Percentiles rank a stretch among this genome's conserved stretches.
These are phyloP conservation scores for Brachionus sp. DNA, from an alignment of 1,140 invertebrate species.

Conservation along the genomic window DNA sequence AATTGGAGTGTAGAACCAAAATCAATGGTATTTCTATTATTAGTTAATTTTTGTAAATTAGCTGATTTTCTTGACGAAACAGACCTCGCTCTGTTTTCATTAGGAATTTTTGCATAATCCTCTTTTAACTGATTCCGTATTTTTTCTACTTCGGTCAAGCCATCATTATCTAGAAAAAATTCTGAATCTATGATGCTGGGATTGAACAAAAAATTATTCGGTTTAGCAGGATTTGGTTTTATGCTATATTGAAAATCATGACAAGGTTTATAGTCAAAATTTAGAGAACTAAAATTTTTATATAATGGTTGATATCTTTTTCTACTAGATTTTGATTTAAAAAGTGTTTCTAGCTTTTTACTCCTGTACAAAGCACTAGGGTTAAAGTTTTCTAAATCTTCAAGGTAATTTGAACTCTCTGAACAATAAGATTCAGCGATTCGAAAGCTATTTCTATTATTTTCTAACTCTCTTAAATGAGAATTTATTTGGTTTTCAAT, in stretches of 20 bases:
- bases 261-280: neutral
- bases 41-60: neutral
- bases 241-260: neutral
- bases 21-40: neutral
- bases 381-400: constrained; percentile 18
- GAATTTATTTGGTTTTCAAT: constrained; percentile 29
- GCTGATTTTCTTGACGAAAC: constrained; percentile 9
- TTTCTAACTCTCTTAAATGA: constrained; percentile 8
- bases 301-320: neutral
- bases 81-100: neutral
- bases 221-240: neutral
- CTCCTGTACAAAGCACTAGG: constrained; percentile 10
- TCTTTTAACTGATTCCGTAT: constrained; percentile 22
- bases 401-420: neutral
- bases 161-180: constrained; percentile 20
- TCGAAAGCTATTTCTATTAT: neutral
- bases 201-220: constrained; percentile 14
- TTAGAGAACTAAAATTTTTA: neutral
- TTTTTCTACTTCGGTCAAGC: constrained; percentile 18
- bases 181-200: neutral
- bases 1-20: neutral
- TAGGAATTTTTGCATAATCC: neutral
- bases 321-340: neutral
- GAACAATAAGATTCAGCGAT: constrained; percentile 3
- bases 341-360: constrained; percentile 14